These are phyloP conservation scores for Cydia amplana DNA, from an alignment of 1,140 invertebrate genomes.

Conservation along the genomic window DNA sequence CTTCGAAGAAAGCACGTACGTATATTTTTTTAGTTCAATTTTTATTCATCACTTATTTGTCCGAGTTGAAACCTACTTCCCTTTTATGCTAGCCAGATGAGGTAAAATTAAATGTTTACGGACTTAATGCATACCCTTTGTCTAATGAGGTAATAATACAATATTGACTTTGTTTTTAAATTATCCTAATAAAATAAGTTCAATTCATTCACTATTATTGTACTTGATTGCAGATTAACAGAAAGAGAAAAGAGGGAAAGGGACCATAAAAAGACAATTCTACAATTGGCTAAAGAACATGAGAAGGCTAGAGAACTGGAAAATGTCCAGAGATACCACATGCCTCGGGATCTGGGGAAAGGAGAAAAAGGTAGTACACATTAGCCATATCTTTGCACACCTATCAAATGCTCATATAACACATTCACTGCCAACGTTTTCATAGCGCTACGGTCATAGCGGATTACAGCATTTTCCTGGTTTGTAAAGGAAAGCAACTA, in stretches of 20 bases:
- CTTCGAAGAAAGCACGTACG: conserved; percentile 93
- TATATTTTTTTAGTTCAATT: conserved; percentile 44
- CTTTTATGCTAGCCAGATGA: too few species aligned
- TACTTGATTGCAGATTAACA: conserved; percentile 85
- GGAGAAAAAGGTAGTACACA: conserved; percentile 80
- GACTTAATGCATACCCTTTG: too few species aligned
- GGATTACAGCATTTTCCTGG: too few species aligned
- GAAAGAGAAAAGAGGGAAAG: conserved; percentile 90
- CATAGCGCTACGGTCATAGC: too few species aligned
- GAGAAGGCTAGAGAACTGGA: conserved; percentile 95
- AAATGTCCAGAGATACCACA: conserved; percentile 95
- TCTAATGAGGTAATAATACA: not conserved
- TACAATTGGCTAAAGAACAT: conserved; percentile 96
- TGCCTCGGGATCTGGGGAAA: conserved; percentile 90
- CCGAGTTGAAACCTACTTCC: too few species aligned
- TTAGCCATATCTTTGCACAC: not conserved
- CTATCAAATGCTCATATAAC: too few species aligned
- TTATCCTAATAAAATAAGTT: too few species aligned
- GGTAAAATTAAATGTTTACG: too few species aligned
- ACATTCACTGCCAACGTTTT: too few species aligned
- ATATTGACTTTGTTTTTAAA: too few species aligned
- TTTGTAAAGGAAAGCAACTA: too few species aligned
- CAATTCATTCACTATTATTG: not conserved
- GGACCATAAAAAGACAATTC: conserved; percentile 94
- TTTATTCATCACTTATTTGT: not conserved